These are phyloP conservation scores for Pitta sordida DNA, from an alignment of 2,113 vertebrate genomes.

Conservation along the genomic window DNA sequence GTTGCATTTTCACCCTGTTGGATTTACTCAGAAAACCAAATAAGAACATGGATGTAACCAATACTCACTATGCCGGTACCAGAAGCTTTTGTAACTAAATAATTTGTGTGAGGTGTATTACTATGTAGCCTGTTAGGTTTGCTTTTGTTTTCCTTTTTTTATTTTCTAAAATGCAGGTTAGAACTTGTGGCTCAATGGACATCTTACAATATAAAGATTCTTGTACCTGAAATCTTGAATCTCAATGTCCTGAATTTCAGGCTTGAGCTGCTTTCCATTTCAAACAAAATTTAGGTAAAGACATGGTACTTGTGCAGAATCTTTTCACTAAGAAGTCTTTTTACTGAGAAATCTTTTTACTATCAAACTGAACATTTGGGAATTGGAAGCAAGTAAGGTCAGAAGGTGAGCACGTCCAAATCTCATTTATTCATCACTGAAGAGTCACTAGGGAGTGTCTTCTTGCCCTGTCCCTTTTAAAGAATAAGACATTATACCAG, in stretches of 20 bases:
- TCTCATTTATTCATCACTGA: neutral
- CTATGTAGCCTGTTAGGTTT: neutral
- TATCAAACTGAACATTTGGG: neutral
- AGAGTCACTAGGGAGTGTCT: neutral
- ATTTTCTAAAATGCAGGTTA: neutral
- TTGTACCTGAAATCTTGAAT: neutral
- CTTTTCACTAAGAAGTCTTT: neutral
- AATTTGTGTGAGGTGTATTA: neutral
- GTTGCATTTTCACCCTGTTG: neutral
- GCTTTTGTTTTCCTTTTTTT: neutral
- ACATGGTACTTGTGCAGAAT: neutral
- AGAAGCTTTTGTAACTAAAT: neutral
- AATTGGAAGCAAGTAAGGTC: neutral
- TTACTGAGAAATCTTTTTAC: neutral
- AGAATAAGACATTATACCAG: neutral
- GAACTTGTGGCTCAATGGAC: neutral
- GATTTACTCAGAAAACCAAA: neutral
- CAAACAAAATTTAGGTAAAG: neutral
- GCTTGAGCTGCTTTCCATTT: neutral
- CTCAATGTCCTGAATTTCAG: neutral
- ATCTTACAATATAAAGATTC: neutral
- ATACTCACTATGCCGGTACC: neutral
- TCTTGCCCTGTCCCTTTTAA: conserved; percentile 8
- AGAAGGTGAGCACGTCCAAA: neutral
- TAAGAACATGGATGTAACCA: neutral